Base-by-base conservation (phyloP, 2,888 invertebrate species). In the Heliconius charithonia region DNA sequence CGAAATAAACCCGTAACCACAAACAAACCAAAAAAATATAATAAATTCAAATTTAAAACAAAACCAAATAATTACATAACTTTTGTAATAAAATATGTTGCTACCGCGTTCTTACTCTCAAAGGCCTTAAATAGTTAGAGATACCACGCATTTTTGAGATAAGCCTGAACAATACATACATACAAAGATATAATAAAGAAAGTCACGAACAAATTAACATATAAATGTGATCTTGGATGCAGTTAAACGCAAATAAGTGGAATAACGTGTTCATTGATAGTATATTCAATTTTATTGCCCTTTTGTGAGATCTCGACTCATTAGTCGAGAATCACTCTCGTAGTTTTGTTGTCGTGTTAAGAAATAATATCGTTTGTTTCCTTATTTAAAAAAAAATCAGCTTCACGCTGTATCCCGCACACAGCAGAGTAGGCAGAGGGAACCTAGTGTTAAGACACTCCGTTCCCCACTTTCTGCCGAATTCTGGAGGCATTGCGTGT, bases 231-330 rank as follows among this genome's bases (percentile, higher is more conserved):
- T 79, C 79, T 79, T 80, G 81, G 81, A 81, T 81, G 83, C 80
- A 80, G 78, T 81, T 80, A 79, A 75, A 78, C 81, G 81, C 82
- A 81, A 81, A 80, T 79, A 79, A 76, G 81, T 79, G 75, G 81
- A 80, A 81, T 82, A 81, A 78, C 82, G 80, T 83, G 80, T 83
- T 83, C 82, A 82, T 81, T 81, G 80, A 85, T 80, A 83, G 79
- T 84, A 85, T 83, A 85, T 84, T 83, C 81, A 81, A 80, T 84
- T 83, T 84, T 84, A 85, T 85, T 78, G 81, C 80, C 80, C 80
- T 77, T 81, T 81, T 79, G 79, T 80, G 77, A 72, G 67, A 65
- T 71, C 51, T 59, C 62, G 25, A 71, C 67, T 78, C 77, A 74
- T 78, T 78, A 77, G 62, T 19, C n/a, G 10, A 37, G 37, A 67